phyloP scores from a whole-genome alignment of 2,797 vertebrate genomes.

The Serranus cabrilla region DNA sequence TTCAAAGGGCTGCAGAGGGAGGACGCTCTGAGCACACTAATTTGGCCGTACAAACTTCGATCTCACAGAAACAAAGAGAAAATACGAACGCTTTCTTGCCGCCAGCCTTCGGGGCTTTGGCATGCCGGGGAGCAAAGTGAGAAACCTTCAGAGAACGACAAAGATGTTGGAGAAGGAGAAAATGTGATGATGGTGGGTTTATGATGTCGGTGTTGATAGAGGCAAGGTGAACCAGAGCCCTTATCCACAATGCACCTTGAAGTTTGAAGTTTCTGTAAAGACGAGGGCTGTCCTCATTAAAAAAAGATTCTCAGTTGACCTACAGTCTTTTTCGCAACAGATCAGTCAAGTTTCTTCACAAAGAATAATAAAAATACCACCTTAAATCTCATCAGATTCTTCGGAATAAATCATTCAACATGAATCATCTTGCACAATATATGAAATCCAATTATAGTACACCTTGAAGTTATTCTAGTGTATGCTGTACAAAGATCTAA shows the following conservation, averaged over 20 bases:
- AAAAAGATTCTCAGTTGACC: too few species aligned
- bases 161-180: not conserved
- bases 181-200: conserved; percentile 1
- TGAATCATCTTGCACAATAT: too few species aligned
- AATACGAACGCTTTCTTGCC: conserved; percentile 10
- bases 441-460: too few species aligned
- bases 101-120: conserved; percentile 9
- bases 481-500: too few species aligned
- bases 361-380: too few species aligned
- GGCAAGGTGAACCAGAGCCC: not conserved
- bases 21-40: conserved; percentile 39
- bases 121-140: not conserved
- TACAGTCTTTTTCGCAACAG: too few species aligned
- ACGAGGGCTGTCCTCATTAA: too few species aligned
- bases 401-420: too few species aligned
- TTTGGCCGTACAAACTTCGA: conserved; percentile 8
- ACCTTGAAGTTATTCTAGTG: too few species aligned
- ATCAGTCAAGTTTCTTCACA: too few species aligned
- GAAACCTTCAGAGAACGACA: conserved; percentile 6
- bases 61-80: conserved; percentile 43
- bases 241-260: not conserved
- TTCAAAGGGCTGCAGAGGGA: conserved; percentile 53
- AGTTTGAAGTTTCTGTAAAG: not conserved
- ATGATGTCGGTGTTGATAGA: not conserved
- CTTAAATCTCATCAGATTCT: too few species aligned